phyloP scores from a whole-genome alignment of 2,113 vertebrate genomes.

The Passer montanus region DNA sequence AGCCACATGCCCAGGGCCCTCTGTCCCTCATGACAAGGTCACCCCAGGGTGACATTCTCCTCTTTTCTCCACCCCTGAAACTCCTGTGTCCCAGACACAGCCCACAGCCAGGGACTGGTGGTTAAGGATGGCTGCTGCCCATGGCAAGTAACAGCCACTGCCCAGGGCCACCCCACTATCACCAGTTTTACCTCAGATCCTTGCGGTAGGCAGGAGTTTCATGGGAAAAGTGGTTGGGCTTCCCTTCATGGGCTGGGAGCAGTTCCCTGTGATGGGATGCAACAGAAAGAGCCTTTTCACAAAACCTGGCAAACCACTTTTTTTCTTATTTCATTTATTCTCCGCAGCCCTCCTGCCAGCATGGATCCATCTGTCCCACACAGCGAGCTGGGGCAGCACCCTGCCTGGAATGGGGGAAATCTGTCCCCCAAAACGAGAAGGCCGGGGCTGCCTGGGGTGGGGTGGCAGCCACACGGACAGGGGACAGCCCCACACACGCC shows the following conservation, averaged over 20 bases:
- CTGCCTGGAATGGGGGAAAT: not conserved
- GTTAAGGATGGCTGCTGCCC: not conserved
- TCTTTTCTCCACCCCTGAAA: not conserved
- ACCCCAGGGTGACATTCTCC: not conserved
- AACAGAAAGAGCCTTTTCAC: not conserved
- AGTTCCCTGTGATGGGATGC: rapidly evolving
- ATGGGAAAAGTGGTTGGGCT: not conserved
- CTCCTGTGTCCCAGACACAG: not conserved
- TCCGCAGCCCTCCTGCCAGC: not conserved
- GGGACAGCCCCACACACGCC: rapidly evolving
- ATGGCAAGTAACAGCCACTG: not conserved
- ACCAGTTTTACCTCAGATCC: not conserved
- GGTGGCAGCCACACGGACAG: not conserved
- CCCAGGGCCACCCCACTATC: not conserved
- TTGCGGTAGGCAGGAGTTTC: not conserved
- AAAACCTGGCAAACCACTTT: not conserved
- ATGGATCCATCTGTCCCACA: rapidly evolving
- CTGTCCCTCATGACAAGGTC: not conserved
- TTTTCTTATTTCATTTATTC: not conserved
- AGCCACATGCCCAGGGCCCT: not conserved
- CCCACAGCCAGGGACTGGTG: not conserved
- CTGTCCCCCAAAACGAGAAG: rapidly evolving
- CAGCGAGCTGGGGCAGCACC: not conserved
- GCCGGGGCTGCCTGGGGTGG: rapidly evolving
- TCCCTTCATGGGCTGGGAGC: not conserved